phyloP scores from a whole-genome alignment of 2,113 vertebrate genomes.

The Leptobrachium ailaonicum region DNA sequence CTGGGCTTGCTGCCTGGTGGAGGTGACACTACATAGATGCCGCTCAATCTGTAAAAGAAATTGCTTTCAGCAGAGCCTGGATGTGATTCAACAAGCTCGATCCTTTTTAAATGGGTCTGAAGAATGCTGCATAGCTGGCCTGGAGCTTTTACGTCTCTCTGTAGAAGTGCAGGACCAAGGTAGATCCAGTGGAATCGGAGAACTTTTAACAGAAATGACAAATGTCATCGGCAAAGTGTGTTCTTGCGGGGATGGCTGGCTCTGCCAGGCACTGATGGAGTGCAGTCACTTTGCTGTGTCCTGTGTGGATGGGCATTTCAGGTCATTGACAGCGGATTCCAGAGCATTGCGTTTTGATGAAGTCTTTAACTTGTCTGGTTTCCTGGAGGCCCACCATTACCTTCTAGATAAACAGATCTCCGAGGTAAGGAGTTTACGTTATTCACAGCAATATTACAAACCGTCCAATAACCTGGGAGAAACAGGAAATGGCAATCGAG shows the following conservation, averaged over 20 bases:
- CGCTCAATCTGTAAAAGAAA: constrained; percentile 71
- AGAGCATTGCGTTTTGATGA: constrained; percentile 30
- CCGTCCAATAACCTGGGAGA: too few relatives aligned
- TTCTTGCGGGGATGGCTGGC: constrained; percentile 29
- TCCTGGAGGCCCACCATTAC: constrained; percentile 69
- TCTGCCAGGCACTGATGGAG: constrained; percentile 67
- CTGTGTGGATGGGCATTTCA: constrained; percentile 55
- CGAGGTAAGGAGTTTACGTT: constrained; percentile 11
- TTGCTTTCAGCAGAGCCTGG: constrained; percentile 54
- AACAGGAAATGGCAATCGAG: too few relatives aligned
- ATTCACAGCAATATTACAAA: too few relatives aligned
- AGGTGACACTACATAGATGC: constrained; percentile 69
- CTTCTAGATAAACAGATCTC: constrained; percentile 54
- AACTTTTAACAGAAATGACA: constrained; percentile 4
- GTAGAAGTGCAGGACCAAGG: not conserved
- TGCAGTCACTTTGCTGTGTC: constrained; percentile 72
- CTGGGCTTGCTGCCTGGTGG: constrained; percentile 60
- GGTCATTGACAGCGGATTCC: not conserved
- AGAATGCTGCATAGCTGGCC: constrained; percentile 12
- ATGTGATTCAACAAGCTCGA: constrained; percentile 50
- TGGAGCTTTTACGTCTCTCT: not conserved
- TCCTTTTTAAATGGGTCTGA: constrained; percentile 24
- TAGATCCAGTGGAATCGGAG: constrained; percentile 5
- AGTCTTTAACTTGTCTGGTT: constrained; percentile 68
- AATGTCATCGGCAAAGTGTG: not conserved